These are phyloP conservation scores for Diplolepis rosae DNA, from an alignment of 2,888 invertebrate species.

Conservation along the genomic window DNA sequence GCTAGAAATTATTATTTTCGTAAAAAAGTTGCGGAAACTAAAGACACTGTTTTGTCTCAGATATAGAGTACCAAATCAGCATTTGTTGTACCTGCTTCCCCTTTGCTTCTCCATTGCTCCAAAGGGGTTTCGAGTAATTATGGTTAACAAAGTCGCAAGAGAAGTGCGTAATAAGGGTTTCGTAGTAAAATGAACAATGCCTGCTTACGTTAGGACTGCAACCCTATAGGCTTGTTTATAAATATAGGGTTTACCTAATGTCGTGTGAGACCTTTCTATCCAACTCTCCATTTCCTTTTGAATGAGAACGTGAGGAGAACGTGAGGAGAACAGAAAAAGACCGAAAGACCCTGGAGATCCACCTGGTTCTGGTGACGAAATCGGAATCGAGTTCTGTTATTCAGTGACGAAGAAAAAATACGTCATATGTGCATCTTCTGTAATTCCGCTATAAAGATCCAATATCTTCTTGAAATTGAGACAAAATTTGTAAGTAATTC, in stretches of 20 bases:
- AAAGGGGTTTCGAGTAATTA: slow-evolving; percentile 8
- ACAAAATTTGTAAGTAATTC: not conserved
- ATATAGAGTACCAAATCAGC: not conserved
- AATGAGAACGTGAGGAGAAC: slow-evolving; percentile 35
- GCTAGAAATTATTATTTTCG: too few species aligned
- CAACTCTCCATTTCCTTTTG: slow-evolving; percentile 37
- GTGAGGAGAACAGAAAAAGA: slow-evolving; percentile 35
- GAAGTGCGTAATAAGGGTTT: slow-evolving; percentile 15
- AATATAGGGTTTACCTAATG: slow-evolving; percentile 40
- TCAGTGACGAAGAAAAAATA: slow-evolving; percentile 54
- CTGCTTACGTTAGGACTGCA: slow-evolving; percentile 38
- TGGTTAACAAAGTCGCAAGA: not conserved
- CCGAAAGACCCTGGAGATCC: slow-evolving; percentile 46
- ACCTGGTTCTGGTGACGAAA: slow-evolving; percentile 61
- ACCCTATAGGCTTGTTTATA: slow-evolving; percentile 52
- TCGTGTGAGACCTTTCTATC: not conserved
- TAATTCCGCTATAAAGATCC: not conserved
- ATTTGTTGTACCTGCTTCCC: slow-evolving; percentile 4
- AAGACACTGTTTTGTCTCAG: not conserved
- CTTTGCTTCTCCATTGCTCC: not conserved
- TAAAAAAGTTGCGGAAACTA: too few species aligned
- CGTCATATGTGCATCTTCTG: slow-evolving; percentile 58
- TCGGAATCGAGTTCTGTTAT: slow-evolving; percentile 56
- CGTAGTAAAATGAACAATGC: slow-evolving; percentile 33
- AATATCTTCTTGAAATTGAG: not conserved